Conservation (phyloP, 2,888 invertebrate species). For the Thereva unica region DNA sequence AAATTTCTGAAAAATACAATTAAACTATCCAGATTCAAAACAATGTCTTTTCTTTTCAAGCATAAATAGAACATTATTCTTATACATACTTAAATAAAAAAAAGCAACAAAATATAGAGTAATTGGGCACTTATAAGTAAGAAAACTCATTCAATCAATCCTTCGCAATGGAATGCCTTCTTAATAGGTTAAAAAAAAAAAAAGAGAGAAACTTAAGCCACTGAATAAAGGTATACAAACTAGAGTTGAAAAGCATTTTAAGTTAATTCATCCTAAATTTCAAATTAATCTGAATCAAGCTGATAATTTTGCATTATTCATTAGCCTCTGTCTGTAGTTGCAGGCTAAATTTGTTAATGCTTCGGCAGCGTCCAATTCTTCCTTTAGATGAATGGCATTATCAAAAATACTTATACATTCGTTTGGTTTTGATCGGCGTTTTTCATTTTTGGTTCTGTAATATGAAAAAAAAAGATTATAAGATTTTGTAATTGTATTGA, state of each 20-base stretch:
- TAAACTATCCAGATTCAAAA: no score
- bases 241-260: no score
- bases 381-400: slow-evolving; percentile 64
- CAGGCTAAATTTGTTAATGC: slow-evolving; percentile 71
- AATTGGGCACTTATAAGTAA: no score
- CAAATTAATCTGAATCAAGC: not conserved
- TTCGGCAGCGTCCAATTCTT: slow-evolving; percentile 77
- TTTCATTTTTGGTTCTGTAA: slow-evolving; percentile 36
- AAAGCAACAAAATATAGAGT: no score
- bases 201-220: not conserved
- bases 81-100: no score
- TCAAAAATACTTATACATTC: slow-evolving; percentile 36
- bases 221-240: no score
- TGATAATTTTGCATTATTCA: slow-evolving; percentile 44
- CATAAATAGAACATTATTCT: slow-evolving; percentile 14
- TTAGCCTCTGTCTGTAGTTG: slow-evolving; percentile 54
- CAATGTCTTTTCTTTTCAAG: not conserved
- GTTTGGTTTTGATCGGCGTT: slow-evolving; percentile 33
- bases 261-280: no score
- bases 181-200: slow-evolving; percentile 30
- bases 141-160: slow-evolving; percentile 8
- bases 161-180: slow-evolving; percentile 38
- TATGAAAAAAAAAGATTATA: not conserved
- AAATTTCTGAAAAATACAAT: no score
- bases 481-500: slow-evolving; percentile 5